A percentile compares a stretch with the other conserved stretches of the same genome.
These are phyloP conservation scores for Cryptophagus acutangulus DNA, from an alignment of 2,888 invertebrate genomes.

Conservation along the genomic window DNA sequence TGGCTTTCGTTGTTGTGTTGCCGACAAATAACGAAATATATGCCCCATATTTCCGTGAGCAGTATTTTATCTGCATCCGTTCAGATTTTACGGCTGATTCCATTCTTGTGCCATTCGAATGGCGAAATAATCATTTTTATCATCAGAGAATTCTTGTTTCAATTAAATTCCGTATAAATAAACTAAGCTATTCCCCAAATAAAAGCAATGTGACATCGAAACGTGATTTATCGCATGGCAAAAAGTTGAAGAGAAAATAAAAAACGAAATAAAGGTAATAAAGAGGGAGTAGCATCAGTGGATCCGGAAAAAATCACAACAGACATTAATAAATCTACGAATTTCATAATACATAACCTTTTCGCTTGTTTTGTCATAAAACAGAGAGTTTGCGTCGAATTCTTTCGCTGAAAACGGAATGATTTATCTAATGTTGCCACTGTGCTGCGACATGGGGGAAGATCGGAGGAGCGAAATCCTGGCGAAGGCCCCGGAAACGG, in stretches of 20 bases:
- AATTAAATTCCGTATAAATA: too few species aligned
- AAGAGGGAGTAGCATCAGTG: too few species aligned
- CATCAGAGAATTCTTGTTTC: too few species aligned
- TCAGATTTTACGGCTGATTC: too few species aligned
- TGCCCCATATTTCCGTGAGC: constrained; percentile 1
- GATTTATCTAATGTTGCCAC: constrained; percentile 36
- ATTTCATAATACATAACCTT: constrained; percentile 33
- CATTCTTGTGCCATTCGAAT: too few species aligned
- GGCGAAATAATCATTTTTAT: too few species aligned
- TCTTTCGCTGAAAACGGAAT: constrained; percentile 29
- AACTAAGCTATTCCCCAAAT: too few species aligned
- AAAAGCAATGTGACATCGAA: too few species aligned
- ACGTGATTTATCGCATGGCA: too few species aligned
- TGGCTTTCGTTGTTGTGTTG: too few species aligned
- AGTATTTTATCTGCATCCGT: constrained; percentile 3
- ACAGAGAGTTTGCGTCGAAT: constrained; percentile 31
- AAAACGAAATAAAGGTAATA: too few species aligned
- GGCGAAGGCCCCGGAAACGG: constrained; percentile 29
- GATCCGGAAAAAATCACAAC: constrained; percentile 15
- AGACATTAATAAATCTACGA: constrained; percentile 35
- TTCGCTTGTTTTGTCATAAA: constrained; percentile 27
- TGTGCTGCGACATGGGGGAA: constrained; percentile 29
- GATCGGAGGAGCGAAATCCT: constrained; percentile 32
- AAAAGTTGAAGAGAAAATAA: too few species aligned
- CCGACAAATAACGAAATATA: constrained; percentile 1